These are phyloP conservation scores for Arrhamphus sclerolepis DNA, from an alignment of 2,797 vertebrate genomes.

Conservation along the genomic window DNA sequence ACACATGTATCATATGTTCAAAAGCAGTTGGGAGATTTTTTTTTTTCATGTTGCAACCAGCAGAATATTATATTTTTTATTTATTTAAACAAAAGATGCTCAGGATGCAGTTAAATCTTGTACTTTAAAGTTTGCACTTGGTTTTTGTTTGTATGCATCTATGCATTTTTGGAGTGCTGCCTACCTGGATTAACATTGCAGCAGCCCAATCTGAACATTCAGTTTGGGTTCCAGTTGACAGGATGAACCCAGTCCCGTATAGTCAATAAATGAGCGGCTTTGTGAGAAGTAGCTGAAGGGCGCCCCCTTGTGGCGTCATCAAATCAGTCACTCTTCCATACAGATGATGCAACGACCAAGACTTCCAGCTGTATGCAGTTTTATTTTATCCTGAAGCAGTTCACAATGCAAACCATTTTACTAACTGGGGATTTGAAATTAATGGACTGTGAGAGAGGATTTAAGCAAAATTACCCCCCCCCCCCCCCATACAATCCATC, in stretches of 20 bases:
- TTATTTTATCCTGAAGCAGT: conserved; percentile 61
- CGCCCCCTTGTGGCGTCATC: conserved; percentile 61
- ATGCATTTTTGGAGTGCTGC: background rate
- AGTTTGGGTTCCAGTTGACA: background rate
- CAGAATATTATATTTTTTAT: background rate
- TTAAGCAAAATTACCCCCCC: conserved; percentile 58
- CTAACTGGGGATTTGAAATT: conserved; percentile 10
- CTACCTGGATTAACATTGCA: background rate
- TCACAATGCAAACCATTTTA: conserved; percentile 30
- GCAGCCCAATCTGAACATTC: background rate
- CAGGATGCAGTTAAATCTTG: background rate
- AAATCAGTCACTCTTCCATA: background rate
- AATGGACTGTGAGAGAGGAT: conserved; percentile 1
- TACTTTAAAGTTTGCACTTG: too few relatives aligned
- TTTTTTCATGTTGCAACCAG: background rate
- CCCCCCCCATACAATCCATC: background rate
- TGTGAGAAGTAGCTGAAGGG: conserved; percentile 8
- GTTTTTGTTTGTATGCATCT: background rate
- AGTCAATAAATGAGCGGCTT: background rate
- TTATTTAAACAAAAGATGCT: background rate
- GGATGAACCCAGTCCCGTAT: background rate
- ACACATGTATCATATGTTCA: background rate
- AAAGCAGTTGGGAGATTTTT: background rate
- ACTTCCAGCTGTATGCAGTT: background rate
- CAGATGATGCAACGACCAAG: background rate